Evolutionary conservation across 2,113 vertebrate species (phyloP), one percentile per base, ranked within the genome.

Genomic region (Xenus cinereus): DNA sequence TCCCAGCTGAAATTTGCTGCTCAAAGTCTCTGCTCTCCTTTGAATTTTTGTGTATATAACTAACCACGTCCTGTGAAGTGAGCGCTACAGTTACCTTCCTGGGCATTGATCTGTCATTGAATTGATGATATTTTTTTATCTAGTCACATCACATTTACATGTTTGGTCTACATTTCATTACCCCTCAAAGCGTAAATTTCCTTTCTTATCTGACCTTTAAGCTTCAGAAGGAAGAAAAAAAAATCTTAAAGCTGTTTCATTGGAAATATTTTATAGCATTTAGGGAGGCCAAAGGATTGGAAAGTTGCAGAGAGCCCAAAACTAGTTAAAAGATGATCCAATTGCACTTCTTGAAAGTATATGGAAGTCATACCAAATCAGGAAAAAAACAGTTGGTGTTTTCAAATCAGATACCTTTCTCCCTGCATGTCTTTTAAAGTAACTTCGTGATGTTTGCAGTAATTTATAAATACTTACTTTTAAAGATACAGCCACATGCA

Each of bases 141-240:
- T 33, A 6, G 3, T 82, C 6, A 6, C 12, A 8, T 75, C 26
- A 46, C 53, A 7, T 19, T 79, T 69, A 12, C 1, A 0, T 7
- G 13, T 27, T 75, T 68, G 22, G 24, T 64, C 13, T 86, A 30
- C 7, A 0, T 78, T 59, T 82, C 32, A 43, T 19, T 43, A 37
- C 4, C 20, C 6, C 19, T 17, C 23, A 43, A 43, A 77, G 7
- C 37, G 5, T 12, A 26, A 32, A 8, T 23, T 68, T 9, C 7
- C 11, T 56, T 59, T 85, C 9, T 69, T 46, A 19, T 12, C 18
- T 75, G n/a, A n/a, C 35, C 9, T 4, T 41, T 84, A 86, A 24
- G 8, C 28, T 74, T 9, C 39, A 5, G 37, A 22, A 32, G 22
- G 14, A 3, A 0, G 2, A 2, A 2, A 2, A 14, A n/a, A 45